Base-by-base conservation (phyloP, 2,113 vertebrate genomes). In the Cichladusa arquata region DNA sequence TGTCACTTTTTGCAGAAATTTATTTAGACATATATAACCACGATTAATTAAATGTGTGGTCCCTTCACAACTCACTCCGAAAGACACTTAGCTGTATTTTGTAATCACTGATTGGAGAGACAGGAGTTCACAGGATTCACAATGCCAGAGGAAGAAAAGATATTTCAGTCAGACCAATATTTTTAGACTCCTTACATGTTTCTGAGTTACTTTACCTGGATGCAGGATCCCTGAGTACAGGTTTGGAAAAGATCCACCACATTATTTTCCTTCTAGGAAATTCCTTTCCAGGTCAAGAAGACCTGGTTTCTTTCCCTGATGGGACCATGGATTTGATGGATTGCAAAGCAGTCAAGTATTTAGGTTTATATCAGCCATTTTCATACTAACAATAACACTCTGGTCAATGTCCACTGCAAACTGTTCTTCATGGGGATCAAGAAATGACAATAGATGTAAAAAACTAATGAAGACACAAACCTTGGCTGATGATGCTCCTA, bases 21-120 rank as follows among this genome's bases (percentile, higher is more conserved):
- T 97, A 97, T 96, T 96, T 95, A 95, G 97, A 97, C 93, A 89
- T 92, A 96, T 94, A 88, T 53, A 94, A 90, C 77, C 62, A 38
- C 89, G 73, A 94, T 92, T 97, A 95, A 93, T 96, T 97, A 54
- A 40, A 87, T 64, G 50, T 47, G 85, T 6, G 6, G 84, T 92
- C 93, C 77, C 87, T 88, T 66, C 76, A 64, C 69, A 86, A 50
- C 33, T 89, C 73, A 80, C 70, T 76, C 73, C 86, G 70, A 83
- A 83, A 95, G 81, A 69, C 45, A 42, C 56, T 96, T 57, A 33
- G 57, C 17, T 56, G 45, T 47, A 31, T 51, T 94, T 88, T 89
- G n/a, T 78, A 94, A 67, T 38, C 51, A 67, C 58, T 58, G 69
- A 40, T 2, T 42, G 58, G 11, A 28, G 48, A 36, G 84, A 77